phyloP scores from a whole-genome alignment of 2,888 invertebrate species.

The Drosophila infuscata region DNA sequence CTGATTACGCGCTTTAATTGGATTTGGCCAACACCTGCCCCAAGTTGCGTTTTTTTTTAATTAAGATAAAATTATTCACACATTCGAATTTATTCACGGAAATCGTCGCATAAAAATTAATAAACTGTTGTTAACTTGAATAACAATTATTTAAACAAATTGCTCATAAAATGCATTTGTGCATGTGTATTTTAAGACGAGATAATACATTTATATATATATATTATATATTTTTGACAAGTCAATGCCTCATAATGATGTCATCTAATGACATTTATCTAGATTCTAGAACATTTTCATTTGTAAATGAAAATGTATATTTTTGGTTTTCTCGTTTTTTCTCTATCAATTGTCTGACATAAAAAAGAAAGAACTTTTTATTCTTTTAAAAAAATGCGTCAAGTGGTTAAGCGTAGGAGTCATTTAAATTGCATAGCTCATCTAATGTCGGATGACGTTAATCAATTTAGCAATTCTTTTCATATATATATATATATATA shows the following conservation, averaged over 20 bases:
- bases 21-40: too few species aligned
- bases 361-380: neutral
- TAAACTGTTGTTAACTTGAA: conserved; percentile 18
- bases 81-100: neutral
- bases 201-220: conserved; percentile 10
- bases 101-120: conserved; percentile 22
- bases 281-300: neutral
- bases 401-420: conserved; percentile 17
- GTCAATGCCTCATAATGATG: conserved; percentile 17
- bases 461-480: conserved; percentile 8
- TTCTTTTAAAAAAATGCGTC: neutral
- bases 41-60: conserved; percentile 6
- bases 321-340: neutral
- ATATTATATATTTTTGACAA: conserved; percentile 12
- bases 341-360: neutral
- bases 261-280: conserved; percentile 2
- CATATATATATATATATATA: conserved; percentile 8
- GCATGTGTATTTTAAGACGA: conserved; percentile 6
- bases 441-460: conserved; percentile 21
- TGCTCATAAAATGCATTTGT: conserved; percentile 2
- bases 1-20: too few species aligned
- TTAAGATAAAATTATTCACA: conserved; percentile 2
- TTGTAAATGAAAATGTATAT: neutral
- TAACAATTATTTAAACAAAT: conserved; percentile 18
- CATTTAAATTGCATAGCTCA: conserved; percentile 12